Evolutionary conservation across 1,140 invertebrate species (phyloP).

Genomic region (Gryon sp.): DNA sequence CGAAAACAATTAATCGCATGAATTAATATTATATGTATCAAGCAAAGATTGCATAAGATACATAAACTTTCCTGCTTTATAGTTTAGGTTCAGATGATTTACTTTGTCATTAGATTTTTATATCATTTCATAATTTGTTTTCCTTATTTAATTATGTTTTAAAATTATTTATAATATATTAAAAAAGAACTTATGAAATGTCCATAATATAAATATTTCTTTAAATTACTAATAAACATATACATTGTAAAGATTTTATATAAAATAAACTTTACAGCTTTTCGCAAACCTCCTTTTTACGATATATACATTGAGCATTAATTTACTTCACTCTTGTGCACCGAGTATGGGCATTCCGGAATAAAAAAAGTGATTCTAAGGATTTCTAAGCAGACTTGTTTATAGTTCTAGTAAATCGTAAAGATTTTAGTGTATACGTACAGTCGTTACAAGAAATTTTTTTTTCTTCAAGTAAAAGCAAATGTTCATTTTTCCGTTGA

Average conservation of each 20-base stretch:
- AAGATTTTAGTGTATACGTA: conserved; percentile 45
- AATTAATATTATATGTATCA: not conserved
- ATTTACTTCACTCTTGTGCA: conserved; percentile 62
- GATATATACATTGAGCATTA: conserved; percentile 46
- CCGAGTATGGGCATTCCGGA: conserved; percentile 38
- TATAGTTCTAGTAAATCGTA: conserved; percentile 53
- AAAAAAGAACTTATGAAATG: too few relatives aligned
- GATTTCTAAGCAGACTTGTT: conserved; percentile 62
- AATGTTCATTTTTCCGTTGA: conserved; percentile 5
- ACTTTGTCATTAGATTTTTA: too few relatives aligned
- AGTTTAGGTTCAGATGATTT: too few relatives aligned
- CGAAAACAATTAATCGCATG: conserved; percentile 1
- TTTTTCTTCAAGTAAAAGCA: conserved; percentile 11
- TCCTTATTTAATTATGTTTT: too few relatives aligned
- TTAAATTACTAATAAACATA: not conserved
- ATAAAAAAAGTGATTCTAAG: conserved; percentile 55
- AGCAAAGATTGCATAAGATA: too few relatives aligned
- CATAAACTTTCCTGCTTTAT: too few relatives aligned
- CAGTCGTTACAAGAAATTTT: conserved; percentile 42
- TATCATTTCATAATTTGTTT: too few relatives aligned
- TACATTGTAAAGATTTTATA: conserved; percentile 15
- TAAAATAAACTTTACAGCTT: conserved; percentile 65
- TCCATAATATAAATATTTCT: too few relatives aligned
- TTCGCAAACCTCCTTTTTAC: conserved; percentile 65
- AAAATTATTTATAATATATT: too few relatives aligned